Evolutionary conservation across 2,888 invertebrate species (phyloP), one percentile per base, ranked within the genome.

Genomic region (Drosophila borborema): DNA sequence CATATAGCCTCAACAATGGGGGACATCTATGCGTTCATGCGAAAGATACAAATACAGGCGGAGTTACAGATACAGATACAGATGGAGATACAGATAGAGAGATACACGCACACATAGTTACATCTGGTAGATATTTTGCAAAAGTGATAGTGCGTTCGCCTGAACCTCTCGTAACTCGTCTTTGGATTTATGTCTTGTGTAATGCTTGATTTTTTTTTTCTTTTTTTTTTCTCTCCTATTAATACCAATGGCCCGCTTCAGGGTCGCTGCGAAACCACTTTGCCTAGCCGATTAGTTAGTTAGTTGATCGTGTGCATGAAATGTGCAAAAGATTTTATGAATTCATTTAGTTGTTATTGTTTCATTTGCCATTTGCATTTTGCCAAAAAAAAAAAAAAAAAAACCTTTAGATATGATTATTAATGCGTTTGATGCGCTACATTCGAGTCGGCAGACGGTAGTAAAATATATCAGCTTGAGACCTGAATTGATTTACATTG

Each of bases 61-160:
- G 28, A 18, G 28, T 6, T 53, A 20, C 41, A 31, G 14, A 34
- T 34, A 40, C 38, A 31, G 16, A 36, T 51, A 23, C 38, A 61
- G 23, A 56, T 43, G 48, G 5, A 46, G 36, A 45, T 43, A 20
- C 23, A 14, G 38, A 14, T 40, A 40, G 2, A 2, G 34, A 8
- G 7, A 34, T 16, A 16, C 6, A 3, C 8, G n/a, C 1, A 41
- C 8, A 31, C 10, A n/a, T 5, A 49, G n/a, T 48, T 20, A 59
- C 20, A 5, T 46, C 4, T 45, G 20, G 16, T 56, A 8, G 23
- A 48, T 31, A 34, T 51, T 72, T 77, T 28, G 77, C 76, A 80
- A 80, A 78, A 78, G 78, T 69, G 80, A 78, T 80, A 78, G 80
- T 80, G 75, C 67, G 53, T 74, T 53, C 20, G 54, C 23, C 14